A percentile compares a stretch with the other conserved stretches of the same genome.
Conservation (phyloP, 2,113 vertebrate species). For the Dicerorhinus sumatrensis region DNA sequence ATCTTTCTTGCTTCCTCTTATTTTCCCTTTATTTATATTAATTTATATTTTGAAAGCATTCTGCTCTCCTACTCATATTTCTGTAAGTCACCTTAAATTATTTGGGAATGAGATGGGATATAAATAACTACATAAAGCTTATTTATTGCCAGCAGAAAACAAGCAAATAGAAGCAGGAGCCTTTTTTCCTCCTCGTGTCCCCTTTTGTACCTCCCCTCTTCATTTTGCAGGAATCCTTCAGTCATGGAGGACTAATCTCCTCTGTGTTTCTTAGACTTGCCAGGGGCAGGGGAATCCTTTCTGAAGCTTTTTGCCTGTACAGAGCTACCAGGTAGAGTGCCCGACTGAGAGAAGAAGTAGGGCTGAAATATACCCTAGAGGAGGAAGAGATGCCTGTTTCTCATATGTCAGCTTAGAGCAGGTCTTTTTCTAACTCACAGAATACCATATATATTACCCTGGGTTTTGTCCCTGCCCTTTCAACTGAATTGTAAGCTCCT, state of each 20-base stretch:
- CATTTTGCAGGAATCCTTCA: background rate
- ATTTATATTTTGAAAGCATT: conserved; percentile 46
- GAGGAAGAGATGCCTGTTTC: background rate
- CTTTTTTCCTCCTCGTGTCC: background rate
- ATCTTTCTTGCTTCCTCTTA: background rate
- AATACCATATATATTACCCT: background rate
- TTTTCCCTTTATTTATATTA: conserved; percentile 29
- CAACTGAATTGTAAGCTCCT: background rate
- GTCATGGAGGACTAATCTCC: background rate
- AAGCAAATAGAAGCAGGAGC: background rate
- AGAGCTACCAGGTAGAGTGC: background rate
- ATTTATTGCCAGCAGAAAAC: conserved; percentile 14
- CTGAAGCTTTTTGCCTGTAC: background rate
- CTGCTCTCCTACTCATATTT: conserved; percentile 21
- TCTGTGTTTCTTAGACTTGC: conserved; percentile 36
- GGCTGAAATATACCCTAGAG: background rate
- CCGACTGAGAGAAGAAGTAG: background rate
- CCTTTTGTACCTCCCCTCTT: background rate
- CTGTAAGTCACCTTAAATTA: conserved; percentile 8
- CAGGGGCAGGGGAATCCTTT: background rate
- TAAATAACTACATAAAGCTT: background rate
- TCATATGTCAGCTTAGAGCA: background rate
- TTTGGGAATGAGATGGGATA: background rate
- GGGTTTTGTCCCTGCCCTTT: background rate
- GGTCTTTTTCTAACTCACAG: background rate